A percentile compares a stretch with the other conserved stretches of the same genome.
phyloP scores from a whole-genome alignment of 1,140 invertebrate species.

The Tetramorium parvispinum region DNA sequence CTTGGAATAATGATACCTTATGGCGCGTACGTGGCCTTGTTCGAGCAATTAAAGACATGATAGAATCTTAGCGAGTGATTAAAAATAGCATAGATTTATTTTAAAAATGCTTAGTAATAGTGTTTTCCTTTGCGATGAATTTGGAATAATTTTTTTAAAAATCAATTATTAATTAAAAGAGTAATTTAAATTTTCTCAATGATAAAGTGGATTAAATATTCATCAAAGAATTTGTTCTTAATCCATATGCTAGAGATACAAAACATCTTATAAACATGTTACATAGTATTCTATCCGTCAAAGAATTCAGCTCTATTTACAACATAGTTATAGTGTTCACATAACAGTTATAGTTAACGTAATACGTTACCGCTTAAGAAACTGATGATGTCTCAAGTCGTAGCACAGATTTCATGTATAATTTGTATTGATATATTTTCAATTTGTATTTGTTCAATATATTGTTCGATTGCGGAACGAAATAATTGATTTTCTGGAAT shows the following conservation, averaged over 20 bases:
- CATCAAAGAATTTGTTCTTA: not conserved
- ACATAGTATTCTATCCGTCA: not conserved
- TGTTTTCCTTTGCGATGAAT: not conserved
- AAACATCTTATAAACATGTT: not conserved
- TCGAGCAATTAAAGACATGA: conserved; percentile 5
- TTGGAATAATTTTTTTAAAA: not conserved
- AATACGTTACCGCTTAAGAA: conserved; percentile 48
- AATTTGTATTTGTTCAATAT: too few species aligned
- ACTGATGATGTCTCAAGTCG: conserved; percentile 52
- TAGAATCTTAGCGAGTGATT: not conserved
- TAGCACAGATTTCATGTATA: not conserved
- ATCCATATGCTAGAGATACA: not conserved
- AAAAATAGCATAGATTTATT: conserved; percentile 12
- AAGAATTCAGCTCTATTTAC: not conserved
- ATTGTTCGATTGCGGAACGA: not conserved
- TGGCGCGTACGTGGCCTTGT: conserved; percentile 24
- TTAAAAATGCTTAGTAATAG: not conserved
- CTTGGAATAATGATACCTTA: conserved; percentile 46
- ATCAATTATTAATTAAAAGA: not conserved
- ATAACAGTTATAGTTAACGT: conserved; percentile 26
- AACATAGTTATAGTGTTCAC: too few species aligned
- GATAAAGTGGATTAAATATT: not conserved
- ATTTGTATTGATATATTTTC: not conserved
- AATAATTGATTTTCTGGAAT: not conserved
- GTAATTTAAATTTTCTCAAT: not conserved